These are phyloP conservation scores for Porites australiensis DNA, from an alignment of 64 coral and sea anemone species.

Conservation along the genomic window DNA sequence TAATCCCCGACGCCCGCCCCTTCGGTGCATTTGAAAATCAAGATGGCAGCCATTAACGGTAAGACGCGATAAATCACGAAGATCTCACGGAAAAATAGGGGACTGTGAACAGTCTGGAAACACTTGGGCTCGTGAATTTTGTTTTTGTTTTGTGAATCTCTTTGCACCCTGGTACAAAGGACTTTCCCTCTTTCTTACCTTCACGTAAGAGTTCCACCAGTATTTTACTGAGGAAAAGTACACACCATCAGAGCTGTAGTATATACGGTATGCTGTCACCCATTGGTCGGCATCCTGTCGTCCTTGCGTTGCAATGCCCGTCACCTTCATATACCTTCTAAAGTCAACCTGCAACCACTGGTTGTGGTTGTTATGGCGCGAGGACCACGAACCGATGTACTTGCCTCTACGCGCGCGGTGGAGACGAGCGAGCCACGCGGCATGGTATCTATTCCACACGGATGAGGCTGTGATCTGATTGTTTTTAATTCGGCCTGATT, in stretches of 20 bases:
- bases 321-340: slow-evolving; percentile 52
- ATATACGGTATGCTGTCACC: slow-evolving; percentile 68
- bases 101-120: too few species aligned
- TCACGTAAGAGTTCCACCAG: slow-evolving; percentile 42
- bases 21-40: too few species aligned
- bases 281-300: slow-evolving; percentile 59
- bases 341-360: slow-evolving; percentile 64
- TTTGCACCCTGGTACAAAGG: background rate
- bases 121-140: too few species aligned
- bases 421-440: slow-evolving; percentile 57
- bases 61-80: too few species aligned
- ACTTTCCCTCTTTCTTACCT: slow-evolving; percentile 23
- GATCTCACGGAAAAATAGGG: too few species aligned
- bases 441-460: slow-evolving; percentile 23
- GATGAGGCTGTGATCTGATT: slow-evolving; percentile 75
- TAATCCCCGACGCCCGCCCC: too few species aligned
- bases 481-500: slow-evolving; percentile 80
- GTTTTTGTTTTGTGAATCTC: too few species aligned
- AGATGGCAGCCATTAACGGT: too few species aligned
- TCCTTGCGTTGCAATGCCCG: slow-evolving; percentile 73
- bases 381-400: slow-evolving; percentile 60
- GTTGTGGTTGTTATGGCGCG: too few species aligned
- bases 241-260: slow-evolving; percentile 58
- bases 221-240: slow-evolving; percentile 45
- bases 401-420: slow-evolving; percentile 35